These are phyloP conservation scores for Dendrolimus kikuchii DNA, from an alignment of 1,140 invertebrate genomes.

Conservation along the genomic window DNA sequence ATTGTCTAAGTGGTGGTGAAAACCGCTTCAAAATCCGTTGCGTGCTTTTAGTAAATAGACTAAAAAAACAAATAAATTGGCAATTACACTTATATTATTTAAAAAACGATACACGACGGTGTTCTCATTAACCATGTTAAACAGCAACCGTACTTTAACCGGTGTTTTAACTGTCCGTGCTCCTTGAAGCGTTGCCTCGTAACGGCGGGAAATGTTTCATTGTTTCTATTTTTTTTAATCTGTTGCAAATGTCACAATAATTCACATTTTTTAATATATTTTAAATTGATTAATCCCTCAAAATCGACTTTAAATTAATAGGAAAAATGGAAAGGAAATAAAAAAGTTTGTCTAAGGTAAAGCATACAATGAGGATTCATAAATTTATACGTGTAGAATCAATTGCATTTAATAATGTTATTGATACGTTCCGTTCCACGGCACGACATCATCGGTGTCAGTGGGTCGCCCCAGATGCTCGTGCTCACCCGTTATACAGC, in stretches of 20 bases:
- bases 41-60: too few relatives aligned
- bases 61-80: too few relatives aligned
- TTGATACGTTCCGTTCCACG: conserved; percentile 22
- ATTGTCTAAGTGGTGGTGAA: too few relatives aligned
- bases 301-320: too few relatives aligned
- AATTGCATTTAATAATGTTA: conserved; percentile 3
- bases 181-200: conserved; percentile 22
- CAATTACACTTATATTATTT: too few relatives aligned
- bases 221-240: conserved; percentile 5
- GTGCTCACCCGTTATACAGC: conserved; percentile 36
- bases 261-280: not conserved
- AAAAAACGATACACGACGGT: too few relatives aligned
- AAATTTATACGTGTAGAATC: too few relatives aligned
- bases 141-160: conserved; percentile 25
- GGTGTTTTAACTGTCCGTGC: conserved; percentile 32
- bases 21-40: too few relatives aligned
- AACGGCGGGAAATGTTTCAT: conserved; percentile 19
- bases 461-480: conserved; percentile 53
- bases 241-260: not conserved
- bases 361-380: too few relatives aligned
- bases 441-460: conserved; percentile 41
- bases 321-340: too few relatives aligned
- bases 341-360: too few relatives aligned
- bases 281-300: too few relatives aligned
- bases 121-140: conserved; percentile 9